These are phyloP conservation scores for Vanessa tameamea DNA, from an alignment of 1,140 invertebrate species.

Conservation along the genomic window DNA sequence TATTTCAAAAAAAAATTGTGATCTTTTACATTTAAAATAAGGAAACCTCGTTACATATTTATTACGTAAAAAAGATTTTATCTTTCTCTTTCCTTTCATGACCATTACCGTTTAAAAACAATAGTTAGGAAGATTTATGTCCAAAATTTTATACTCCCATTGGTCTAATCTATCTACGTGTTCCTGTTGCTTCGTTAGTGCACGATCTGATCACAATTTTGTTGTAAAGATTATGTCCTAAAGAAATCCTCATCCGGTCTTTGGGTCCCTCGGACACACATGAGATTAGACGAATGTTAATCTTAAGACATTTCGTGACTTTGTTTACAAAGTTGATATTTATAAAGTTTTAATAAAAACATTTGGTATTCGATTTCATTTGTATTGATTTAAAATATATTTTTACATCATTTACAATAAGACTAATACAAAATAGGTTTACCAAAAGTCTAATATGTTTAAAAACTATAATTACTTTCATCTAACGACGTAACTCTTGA, in stretches of 20 bases:
- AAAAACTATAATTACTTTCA: too few species aligned
- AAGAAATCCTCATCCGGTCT: slow-evolving; percentile 77
- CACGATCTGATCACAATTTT: slow-evolving; percentile 75
- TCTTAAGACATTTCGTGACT: slow-evolving; percentile 38
- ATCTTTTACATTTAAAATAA: too few species aligned
- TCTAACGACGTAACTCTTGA: too few species aligned
- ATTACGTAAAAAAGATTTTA: slow-evolving; percentile 2
- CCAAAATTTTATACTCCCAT: slow-evolving; percentile 61
- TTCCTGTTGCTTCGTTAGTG: slow-evolving; percentile 70
- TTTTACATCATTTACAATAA: too few species aligned
- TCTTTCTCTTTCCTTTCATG: background rate
- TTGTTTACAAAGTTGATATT: background rate
- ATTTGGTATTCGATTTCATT: too few species aligned
- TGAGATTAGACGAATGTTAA: slow-evolving; percentile 35
- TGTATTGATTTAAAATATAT: too few species aligned
- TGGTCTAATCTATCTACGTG: slow-evolving; percentile 61
- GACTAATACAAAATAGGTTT: too few species aligned
- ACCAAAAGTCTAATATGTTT: too few species aligned
- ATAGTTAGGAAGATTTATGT: slow-evolving; percentile 46
- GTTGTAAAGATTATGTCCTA: slow-evolving; percentile 79
- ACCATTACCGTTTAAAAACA: slow-evolving; percentile 12
- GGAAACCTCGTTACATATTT: background rate
- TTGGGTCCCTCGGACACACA: slow-evolving; percentile 51
- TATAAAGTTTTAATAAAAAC: background rate
- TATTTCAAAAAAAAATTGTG: too few species aligned